Percentiles rank a stretch among this genome's conserved stretches.
phyloP scores from a whole-genome alignment of 2,888 invertebrate genomes.

The Sinohyriopsis cumingii region DNA sequence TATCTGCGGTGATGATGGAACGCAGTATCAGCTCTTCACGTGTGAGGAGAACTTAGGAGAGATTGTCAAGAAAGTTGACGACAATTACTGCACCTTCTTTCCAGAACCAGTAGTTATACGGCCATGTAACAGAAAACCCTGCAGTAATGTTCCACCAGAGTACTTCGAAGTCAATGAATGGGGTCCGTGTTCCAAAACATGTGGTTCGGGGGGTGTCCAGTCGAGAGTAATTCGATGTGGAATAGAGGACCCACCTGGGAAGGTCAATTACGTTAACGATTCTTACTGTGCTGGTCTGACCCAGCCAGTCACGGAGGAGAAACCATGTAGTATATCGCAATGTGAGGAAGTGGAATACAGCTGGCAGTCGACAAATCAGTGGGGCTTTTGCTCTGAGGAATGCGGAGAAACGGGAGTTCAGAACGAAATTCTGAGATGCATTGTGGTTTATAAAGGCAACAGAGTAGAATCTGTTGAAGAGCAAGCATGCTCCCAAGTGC shows the following conservation, averaged over 20 bases:
- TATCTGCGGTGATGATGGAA: constrained; percentile 45
- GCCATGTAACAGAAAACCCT: constrained; percentile 33
- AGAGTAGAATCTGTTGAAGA: constrained; percentile 11
- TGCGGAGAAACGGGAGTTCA: constrained; percentile 41
- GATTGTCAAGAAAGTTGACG: not conserved
- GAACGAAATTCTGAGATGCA: constrained; percentile 29
- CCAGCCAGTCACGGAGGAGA: no score
- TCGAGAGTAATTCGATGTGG: constrained; percentile 30
- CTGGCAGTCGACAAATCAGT: constrained; percentile 48
- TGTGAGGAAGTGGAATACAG: constrained; percentile 31
- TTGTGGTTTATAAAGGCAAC: constrained; percentile 14
- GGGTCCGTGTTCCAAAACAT: constrained; percentile 41
- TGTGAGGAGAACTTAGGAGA: constrained; percentile 26
- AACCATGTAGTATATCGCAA: constrained; percentile 27
- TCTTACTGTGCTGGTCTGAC: not conserved
- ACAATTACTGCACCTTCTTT: constrained; percentile 18
- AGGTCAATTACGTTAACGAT: not conserved
- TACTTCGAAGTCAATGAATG: constrained; percentile 51
- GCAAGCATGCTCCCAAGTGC: constrained; percentile 23
- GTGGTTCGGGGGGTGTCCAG: constrained; percentile 39
- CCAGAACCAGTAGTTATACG: constrained; percentile 26
- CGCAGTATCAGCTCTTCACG: constrained; percentile 27
- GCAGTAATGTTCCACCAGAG: constrained; percentile 24
- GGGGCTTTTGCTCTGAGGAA: constrained; percentile 42
- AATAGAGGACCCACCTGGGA: constrained; percentile 16